Evolutionary conservation across 2,797 vertebrate species (phyloP), one percentile per base, ranked within the genome.

Genomic region (Acrossocheilus wenchowensis): DNA sequence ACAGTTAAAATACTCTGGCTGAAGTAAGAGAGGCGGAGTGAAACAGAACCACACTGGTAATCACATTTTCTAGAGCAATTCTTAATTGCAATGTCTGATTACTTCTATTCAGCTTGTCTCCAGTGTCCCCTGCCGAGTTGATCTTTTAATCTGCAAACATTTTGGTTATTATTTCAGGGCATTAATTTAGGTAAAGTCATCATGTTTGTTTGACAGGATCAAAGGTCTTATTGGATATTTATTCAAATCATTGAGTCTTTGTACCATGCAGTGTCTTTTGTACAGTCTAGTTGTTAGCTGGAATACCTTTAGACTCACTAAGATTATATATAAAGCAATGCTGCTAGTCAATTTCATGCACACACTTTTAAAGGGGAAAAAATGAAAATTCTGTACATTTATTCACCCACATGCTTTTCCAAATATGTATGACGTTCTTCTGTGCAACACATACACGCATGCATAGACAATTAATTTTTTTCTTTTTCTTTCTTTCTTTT

Each of bases 181-280:
- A 78, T 72, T 82, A 4, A 39, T 78, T 79, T 34, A 88, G 39
- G 60, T 17, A 21, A 82, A 81, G 54, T 69, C 66, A 64, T 43
- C 69, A 41, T 78, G 71, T 81, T 87, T 82, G 36, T 87, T 60
- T 8, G 64, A 83, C 50, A 81, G 80, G 57, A 85, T 88, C 82
- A 87, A 39, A 89, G 79, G 30, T 9, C 36, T 74, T 84, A 86
- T 89, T 87, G 26, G 87, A 69, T 84, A 71, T 77, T 41, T 89
- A 54, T 17, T 83, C 74, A 87, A 52, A 11, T 41, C 26, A 87
- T 48, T 9, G 21, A 77, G 48, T 54, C 41, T 68, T 50, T 87
- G 57, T 73, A 45, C 30, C 43, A 64, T 64, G 50, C 10, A 12
- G 54, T 52, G 43, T 52, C 34, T 69, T 54, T 39, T 69, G 66